These are phyloP conservation scores for Disparrhopalites patrizii DNA, from an alignment of 2,888 invertebrate genomes.

Conservation along the genomic window DNA sequence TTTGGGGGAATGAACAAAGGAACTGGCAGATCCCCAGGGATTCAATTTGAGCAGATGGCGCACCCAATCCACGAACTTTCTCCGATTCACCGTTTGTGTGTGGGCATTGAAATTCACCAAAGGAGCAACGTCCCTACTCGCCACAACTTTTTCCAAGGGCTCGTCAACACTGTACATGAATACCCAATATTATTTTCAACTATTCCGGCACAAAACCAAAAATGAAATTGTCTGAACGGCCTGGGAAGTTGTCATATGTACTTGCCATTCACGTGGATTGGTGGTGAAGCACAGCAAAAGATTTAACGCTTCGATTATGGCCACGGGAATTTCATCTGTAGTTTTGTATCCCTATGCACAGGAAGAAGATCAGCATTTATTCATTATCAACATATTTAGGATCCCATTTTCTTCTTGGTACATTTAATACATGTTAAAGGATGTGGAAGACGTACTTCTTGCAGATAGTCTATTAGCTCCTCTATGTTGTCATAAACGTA, in stretches of 20 bases:
- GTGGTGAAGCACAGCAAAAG: slow-evolving; percentile 31
- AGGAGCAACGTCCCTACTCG: slow-evolving; percentile 11
- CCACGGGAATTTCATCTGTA: slow-evolving; percentile 18
- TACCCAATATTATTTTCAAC: background rate
- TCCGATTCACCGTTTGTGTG: slow-evolving; percentile 27
- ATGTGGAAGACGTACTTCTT: background rate
- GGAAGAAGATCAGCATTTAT: background rate
- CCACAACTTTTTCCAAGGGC: slow-evolving; percentile 24
- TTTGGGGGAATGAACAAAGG: slow-evolving; percentile 27
- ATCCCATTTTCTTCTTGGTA: background rate
- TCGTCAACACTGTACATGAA: background rate
- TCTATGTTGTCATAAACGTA: slow-evolving; percentile 30
- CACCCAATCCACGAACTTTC: slow-evolving; percentile 29
- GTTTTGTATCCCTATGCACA: slow-evolving; percentile 2
- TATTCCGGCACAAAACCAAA: background rate
- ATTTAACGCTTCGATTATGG: slow-evolving; percentile 29
- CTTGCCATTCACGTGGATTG: slow-evolving; percentile 21
- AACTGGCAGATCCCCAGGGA: slow-evolving; percentile 38
- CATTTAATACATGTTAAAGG: background rate
- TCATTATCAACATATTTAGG: background rate
- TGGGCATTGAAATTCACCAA: slow-evolving; percentile 21
- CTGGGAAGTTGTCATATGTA: background rate
- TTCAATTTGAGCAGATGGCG: slow-evolving; percentile 29
- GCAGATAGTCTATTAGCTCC: slow-evolving; percentile 31
- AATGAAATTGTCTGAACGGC: background rate